Conservation (phyloP, 2,888 invertebrate species). For the Ryuthela nishihirai region DNA sequence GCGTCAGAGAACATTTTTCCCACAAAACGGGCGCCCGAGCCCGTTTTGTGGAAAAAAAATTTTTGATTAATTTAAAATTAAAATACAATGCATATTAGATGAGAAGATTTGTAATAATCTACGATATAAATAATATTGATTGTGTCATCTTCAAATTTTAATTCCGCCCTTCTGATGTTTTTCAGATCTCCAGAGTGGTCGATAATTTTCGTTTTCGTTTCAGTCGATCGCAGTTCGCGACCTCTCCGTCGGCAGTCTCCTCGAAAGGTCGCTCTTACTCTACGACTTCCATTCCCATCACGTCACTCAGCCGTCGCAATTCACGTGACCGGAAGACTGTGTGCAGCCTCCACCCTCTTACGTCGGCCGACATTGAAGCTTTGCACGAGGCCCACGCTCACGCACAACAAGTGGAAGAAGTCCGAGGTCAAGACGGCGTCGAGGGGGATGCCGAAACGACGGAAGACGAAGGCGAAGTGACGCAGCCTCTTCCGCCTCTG, state of each 20-base stretch:
- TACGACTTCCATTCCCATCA: slow-evolving; percentile 46
- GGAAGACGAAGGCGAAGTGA: slow-evolving; percentile 36
- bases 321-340: slow-evolving; percentile 48
- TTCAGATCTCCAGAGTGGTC: too few relatives aligned
- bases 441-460: slow-evolving; percentile 29
- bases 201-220: too few relatives aligned
- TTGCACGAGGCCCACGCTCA: slow-evolving; percentile 20
- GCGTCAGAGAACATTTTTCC: too few relatives aligned
- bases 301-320: slow-evolving; percentile 42
- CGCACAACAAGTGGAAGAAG: too few relatives aligned
- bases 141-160: too few relatives aligned
- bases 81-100: too few relatives aligned
- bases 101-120: too few relatives aligned
- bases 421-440: slow-evolving; percentile 5
- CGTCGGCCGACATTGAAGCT: slow-evolving; percentile 43
- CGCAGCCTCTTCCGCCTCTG: slow-evolving; percentile 23
- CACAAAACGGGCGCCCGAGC: too few relatives aligned
- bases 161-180: too few relatives aligned
- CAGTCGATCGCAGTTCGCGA: slow-evolving; percentile 27
- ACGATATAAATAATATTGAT: too few relatives aligned
- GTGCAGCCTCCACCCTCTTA: slow-evolving; percentile 47
- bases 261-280: slow-evolving; percentile 48
- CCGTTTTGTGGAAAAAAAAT: too few relatives aligned
- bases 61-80: too few relatives aligned
- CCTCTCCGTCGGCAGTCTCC: slow-evolving; percentile 43